These are phyloP conservation scores for Molorchus minor DNA, from an alignment of 2,888 invertebrate genomes.

Conservation along the genomic window DNA sequence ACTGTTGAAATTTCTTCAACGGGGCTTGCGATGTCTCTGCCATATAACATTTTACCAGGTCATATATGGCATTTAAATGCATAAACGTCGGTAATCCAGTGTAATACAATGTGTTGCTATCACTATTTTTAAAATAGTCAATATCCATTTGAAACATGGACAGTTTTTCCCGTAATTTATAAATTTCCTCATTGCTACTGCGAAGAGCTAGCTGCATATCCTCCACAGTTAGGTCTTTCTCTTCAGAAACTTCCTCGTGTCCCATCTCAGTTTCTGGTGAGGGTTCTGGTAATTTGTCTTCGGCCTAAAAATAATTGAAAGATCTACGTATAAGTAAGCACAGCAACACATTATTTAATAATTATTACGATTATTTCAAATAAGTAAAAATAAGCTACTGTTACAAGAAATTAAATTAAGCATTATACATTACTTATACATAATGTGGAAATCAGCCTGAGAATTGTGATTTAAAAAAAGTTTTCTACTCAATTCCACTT, in stretches of 20 bases:
- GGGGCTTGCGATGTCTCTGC: neutral
- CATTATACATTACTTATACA: too few species aligned
- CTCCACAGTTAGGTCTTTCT: constrained; percentile 8
- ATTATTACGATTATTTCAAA: constrained; percentile 4
- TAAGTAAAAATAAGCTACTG: too few species aligned
- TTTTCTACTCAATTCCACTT: too few species aligned
- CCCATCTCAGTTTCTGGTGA: constrained; percentile 2
- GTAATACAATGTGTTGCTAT: constrained; percentile 11
- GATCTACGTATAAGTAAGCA: constrained; percentile 1
- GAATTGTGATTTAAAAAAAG: too few species aligned
- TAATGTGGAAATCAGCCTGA: too few species aligned
- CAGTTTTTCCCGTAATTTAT: constrained; percentile 11
- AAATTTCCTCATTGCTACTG: constrained; percentile 1
- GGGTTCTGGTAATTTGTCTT: neutral
- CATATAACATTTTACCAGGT: constrained; percentile 3
- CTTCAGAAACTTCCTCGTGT: neutral
- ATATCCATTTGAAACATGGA: constrained; percentile 6
- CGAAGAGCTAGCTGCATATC: constrained; percentile 8
- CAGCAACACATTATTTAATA: too few species aligned
- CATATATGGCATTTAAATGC: constrained; percentile 3
- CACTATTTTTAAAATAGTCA: constrained; percentile 6
- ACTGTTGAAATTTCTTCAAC: constrained; percentile 7
- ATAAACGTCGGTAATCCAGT: constrained; percentile 1
- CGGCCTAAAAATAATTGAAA: constrained; percentile 5
- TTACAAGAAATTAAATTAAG: too few species aligned